phyloP scores from a whole-genome alignment of 2,888 invertebrate species.

The Lasioglossum oenotherae region DNA sequence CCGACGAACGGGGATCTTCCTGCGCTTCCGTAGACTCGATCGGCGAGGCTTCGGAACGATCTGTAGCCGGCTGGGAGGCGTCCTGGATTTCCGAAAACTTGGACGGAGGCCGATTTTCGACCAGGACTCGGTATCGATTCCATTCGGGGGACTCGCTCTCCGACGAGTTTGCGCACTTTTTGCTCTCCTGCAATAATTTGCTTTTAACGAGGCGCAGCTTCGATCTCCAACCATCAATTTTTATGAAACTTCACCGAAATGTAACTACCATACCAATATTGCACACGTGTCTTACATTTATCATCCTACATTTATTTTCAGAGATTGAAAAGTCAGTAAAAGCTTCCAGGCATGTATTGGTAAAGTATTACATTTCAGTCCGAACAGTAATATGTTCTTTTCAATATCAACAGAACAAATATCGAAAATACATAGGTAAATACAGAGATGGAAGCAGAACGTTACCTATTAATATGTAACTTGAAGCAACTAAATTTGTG shows the following conservation, averaged over 20 bases:
- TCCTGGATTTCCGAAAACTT: constrained; percentile 24
- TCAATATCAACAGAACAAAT: neutral
- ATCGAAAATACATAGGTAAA: neutral
- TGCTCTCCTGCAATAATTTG: constrained; percentile 33
- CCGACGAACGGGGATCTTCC: constrained; percentile 31
- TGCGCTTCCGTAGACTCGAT: constrained; percentile 26
- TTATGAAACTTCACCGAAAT: neutral
- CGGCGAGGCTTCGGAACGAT: constrained; percentile 14
- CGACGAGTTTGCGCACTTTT: constrained; percentile 4
- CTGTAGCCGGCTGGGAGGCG: neutral
- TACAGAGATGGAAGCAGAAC: too few species aligned
- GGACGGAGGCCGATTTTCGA: constrained; percentile 28
- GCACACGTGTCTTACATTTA: neutral
- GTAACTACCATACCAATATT: neutral
- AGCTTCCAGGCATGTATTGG: neutral
- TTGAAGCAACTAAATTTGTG: too few species aligned
- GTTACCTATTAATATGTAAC: too few species aligned
- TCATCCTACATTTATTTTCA: neutral
- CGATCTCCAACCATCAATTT: neutral
- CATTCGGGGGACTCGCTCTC: constrained; percentile 38
- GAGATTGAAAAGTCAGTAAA: neutral
- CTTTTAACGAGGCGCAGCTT: neutral
- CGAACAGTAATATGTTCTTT: neutral
- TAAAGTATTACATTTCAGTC: neutral
- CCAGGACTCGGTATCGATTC: constrained; percentile 44